Evolutionary conservation across 2,113 vertebrate species (phyloP).

Genomic region (Prunella himalayana): DNA sequence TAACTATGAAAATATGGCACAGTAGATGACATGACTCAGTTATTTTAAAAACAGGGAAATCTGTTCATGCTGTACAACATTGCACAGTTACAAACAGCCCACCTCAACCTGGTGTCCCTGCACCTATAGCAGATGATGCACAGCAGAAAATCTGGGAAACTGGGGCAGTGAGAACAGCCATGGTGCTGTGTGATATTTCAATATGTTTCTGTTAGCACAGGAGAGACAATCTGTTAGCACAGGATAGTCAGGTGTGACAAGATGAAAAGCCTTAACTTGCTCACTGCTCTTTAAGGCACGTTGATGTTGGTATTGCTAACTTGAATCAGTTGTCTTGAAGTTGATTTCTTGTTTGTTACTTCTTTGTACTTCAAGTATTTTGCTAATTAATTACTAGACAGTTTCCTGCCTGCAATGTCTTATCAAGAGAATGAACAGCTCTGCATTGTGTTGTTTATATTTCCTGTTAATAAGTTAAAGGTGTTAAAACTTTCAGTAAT

Average conservation of each 20-base stretch:
- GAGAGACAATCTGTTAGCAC: background rate
- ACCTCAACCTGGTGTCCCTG: background rate
- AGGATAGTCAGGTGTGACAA: accelerated
- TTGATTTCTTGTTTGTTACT: background rate
- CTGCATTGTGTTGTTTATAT: background rate
- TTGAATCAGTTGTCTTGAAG: background rate
- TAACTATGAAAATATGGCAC: background rate
- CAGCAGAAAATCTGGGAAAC: background rate
- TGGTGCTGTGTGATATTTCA: background rate
- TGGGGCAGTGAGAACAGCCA: background rate
- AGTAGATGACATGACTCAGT: background rate
- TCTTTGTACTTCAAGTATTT: background rate
- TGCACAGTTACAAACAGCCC: background rate
- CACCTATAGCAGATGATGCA: background rate
- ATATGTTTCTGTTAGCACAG: background rate
- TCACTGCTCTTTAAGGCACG: accelerated
- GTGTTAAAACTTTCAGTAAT: constrained; percentile 21
- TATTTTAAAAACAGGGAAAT: background rate
- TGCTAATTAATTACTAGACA: background rate
- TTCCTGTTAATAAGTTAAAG: constrained; percentile 21
- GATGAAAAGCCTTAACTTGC: background rate
- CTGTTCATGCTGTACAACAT: background rate
- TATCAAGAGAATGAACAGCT: background rate
- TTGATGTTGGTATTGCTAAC: background rate
- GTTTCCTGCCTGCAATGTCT: background rate